Conservation (phyloP, 2,113 vertebrate genomes). For the Chaenocephalus aceratus region DNA sequence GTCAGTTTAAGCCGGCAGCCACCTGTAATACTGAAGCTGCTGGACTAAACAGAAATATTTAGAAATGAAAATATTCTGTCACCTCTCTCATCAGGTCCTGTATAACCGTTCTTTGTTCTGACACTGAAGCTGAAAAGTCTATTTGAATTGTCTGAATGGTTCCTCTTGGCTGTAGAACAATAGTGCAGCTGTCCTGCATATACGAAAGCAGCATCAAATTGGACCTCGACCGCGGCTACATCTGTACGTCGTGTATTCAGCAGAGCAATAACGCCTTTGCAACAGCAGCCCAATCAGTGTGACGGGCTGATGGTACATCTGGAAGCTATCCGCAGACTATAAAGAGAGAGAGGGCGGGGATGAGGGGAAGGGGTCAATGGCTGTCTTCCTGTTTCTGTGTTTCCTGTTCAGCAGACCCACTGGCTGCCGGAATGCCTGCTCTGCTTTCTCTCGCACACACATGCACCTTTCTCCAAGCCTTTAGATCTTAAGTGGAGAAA, state of each 20-base stretch:
- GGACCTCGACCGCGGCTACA: constrained; percentile 45
- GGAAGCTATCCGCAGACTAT: constrained; percentile 74
- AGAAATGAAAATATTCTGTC: constrained; percentile 31
- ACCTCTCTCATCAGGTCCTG: constrained; percentile 22
- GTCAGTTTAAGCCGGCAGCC: not conserved
- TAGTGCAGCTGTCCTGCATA: constrained; percentile 47
- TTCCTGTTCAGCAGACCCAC: constrained; percentile 64
- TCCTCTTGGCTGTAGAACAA: constrained; percentile 42
- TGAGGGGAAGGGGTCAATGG: constrained; percentile 73
- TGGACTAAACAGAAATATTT: constrained; percentile 17
- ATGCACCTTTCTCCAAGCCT: constrained; percentile 19
- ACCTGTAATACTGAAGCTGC: constrained; percentile 5
- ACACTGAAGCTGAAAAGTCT: constrained; percentile 33
- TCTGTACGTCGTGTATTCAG: constrained; percentile 48
- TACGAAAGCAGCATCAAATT: constrained; percentile 59
- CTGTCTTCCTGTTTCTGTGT: constrained; percentile 70
- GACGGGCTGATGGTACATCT: constrained; percentile 75
- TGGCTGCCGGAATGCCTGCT: constrained; percentile 40
- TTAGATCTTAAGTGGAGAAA: constrained; percentile 56
- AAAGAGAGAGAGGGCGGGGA: constrained; percentile 42
- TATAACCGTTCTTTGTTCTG: constrained; percentile 29
- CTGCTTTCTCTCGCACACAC: constrained; percentile 30
- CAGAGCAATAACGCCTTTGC: constrained; percentile 43
- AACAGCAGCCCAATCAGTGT: constrained; percentile 52
- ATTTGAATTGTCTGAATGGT: constrained; percentile 40